phyloP scores from a whole-genome alignment of 2,797 vertebrate genomes.

The Manis javanica region DNA sequence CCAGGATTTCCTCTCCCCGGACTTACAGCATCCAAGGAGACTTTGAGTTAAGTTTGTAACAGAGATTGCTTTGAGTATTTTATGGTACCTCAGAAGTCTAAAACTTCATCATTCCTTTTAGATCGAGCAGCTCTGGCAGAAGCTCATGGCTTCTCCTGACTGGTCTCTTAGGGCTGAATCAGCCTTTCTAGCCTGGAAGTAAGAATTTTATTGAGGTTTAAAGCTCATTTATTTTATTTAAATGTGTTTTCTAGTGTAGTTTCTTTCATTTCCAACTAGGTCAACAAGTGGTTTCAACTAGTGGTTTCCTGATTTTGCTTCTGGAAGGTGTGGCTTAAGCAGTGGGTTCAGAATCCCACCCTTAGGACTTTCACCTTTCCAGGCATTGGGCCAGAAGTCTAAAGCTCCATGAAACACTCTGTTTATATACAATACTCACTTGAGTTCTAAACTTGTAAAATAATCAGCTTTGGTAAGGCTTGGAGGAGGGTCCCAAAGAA shows the following conservation, averaged over 20 bases:
- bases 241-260: neutral
- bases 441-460: constrained; percentile 46
- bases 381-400: neutral
- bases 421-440: neutral
- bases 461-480: constrained; percentile 39
- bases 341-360: neutral
- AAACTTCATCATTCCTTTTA: neutral
- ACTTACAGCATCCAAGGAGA: neutral
- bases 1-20: too few species aligned
- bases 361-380: constrained; percentile 16
- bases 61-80: constrained; percentile 5
- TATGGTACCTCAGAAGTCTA: neutral
- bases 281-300: neutral
- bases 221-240: constrained; percentile 37
- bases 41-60: constrained; percentile 33
- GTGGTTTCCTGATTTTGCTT: constrained; percentile 55
- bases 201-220: constrained; percentile 40
- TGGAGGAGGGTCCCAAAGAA: neutral
- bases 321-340: neutral
- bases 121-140: neutral
- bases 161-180: neutral
- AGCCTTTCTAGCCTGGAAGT: neutral
- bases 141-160: constrained; percentile 6
- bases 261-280: constrained; percentile 8
- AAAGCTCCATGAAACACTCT: neutral